A percentile compares a stretch with the other conserved stretches of the same genome.
Evolutionary conservation across 2,113 vertebrate genomes (phyloP).

Genomic region (human): DNA sequence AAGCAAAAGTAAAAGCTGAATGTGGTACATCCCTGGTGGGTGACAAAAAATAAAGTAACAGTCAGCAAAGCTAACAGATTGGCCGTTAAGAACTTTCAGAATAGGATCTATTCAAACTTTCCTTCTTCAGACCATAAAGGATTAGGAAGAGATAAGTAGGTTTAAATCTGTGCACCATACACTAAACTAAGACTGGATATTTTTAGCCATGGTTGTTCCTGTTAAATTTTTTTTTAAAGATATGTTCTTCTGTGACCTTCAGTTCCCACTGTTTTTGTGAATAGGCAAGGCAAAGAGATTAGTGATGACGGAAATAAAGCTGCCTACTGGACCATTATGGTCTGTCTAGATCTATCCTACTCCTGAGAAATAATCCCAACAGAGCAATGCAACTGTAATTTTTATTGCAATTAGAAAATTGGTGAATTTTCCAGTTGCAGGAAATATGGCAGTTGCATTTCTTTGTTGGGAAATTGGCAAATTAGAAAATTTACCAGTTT

Average conservation of each 20-base stretch:
- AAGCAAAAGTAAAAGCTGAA: background rate
- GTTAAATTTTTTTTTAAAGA: background rate
- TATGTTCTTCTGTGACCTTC: slow-evolving; percentile 33
- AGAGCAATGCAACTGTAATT: background rate
- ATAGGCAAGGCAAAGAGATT: background rate
- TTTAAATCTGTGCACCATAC: background rate
- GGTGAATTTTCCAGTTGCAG: too few relatives aligned
- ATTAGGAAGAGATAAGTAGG: background rate
- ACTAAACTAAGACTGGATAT: background rate
- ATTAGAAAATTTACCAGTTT: too few relatives aligned
- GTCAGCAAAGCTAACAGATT: background rate
- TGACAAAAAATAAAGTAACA: background rate
- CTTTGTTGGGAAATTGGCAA: too few relatives aligned
- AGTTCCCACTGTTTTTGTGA: background rate
- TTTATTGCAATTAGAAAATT: too few relatives aligned
- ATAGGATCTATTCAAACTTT: background rate
- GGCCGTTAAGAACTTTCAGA: slow-evolving; percentile 1
- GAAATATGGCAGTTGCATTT: too few relatives aligned
- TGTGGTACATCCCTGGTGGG: too few relatives aligned
- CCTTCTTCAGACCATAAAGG: background rate
- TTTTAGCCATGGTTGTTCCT: slow-evolving; percentile 16
- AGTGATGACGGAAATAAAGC: slow-evolving; percentile 5
- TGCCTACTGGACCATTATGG: background rate
- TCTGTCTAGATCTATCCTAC: background rate
- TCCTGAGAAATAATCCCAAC: background rate